These are phyloP conservation scores for Tragelaphus buxtoni DNA, from an alignment of 2,113 vertebrate species.

Conservation along the genomic window DNA sequence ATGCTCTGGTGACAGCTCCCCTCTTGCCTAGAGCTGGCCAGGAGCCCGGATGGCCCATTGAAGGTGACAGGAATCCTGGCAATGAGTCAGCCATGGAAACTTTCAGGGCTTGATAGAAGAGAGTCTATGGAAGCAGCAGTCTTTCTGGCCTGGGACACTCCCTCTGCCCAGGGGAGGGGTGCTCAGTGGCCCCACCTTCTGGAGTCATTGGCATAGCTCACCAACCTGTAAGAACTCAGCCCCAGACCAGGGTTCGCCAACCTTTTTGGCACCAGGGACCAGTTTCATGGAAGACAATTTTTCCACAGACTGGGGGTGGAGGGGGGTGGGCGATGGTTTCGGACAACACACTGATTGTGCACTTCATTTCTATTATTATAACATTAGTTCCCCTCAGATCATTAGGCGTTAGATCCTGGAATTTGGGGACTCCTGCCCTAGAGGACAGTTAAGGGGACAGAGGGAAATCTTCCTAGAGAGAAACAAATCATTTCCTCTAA, in stretches of 20 bases:
- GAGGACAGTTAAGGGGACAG: background rate
- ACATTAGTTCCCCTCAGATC: background rate
- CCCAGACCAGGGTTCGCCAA: background rate
- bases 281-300: background rate
- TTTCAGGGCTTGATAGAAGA: conserved; percentile 25
- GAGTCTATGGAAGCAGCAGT: background rate
- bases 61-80: background rate
- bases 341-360: background rate
- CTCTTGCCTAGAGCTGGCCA: background rate
- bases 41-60: background rate
- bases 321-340: background rate
- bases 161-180: background rate
- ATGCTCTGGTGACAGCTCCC: background rate
- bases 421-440: background rate
- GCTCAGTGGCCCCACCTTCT: background rate
- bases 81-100: background rate
- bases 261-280: background rate
- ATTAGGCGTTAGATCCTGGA: background rate
- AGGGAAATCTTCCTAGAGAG: conserved; percentile 40
- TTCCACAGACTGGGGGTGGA: accelerated
- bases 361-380: background rate
- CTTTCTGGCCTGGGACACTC: background rate
- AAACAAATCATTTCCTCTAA: conserved; percentile 60
- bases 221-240: background rate
- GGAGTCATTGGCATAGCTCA: background rate